Conservation (phyloP, 2,797 vertebrate species). For the Lophotriccus pileatus region DNA sequence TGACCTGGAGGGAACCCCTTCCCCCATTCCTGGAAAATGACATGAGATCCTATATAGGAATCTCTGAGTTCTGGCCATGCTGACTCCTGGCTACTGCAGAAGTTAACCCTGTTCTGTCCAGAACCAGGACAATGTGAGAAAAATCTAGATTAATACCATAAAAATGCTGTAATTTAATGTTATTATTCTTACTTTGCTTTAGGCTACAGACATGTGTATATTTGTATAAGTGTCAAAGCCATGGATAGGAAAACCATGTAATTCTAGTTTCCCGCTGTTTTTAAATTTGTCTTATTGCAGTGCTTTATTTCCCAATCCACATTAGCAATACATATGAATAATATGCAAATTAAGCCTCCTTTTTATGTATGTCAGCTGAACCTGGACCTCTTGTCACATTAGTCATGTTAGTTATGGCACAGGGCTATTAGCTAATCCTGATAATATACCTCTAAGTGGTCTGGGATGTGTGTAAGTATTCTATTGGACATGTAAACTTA, state of each 20-base stretch:
- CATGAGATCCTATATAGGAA: background rate
- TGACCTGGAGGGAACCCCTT: background rate
- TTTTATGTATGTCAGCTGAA: background rate
- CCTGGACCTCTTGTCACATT: background rate
- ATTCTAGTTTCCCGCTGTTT: background rate
- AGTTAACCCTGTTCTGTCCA: background rate
- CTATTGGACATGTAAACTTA: background rate
- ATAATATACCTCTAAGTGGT: background rate
- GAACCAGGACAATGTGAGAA: background rate
- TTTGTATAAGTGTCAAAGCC: background rate
- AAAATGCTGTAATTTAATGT: background rate
- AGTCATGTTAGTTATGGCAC: background rate
- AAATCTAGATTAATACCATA: background rate
- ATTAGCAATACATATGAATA: background rate
- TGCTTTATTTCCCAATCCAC: background rate
- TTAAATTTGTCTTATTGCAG: background rate
- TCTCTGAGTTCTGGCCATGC: no score
- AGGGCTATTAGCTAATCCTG: background rate
- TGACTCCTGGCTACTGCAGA: background rate
- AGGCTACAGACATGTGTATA: background rate
- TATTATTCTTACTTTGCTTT: background rate
- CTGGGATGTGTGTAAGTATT: background rate
- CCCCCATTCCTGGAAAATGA: accelerated
- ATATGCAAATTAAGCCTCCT: background rate
- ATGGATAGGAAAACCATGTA: background rate